Evolutionary conservation across 2,797 vertebrate species (phyloP), one percentile per base, ranked within the genome.

Genomic region (Lutjanus argentimaculatus): DNA sequence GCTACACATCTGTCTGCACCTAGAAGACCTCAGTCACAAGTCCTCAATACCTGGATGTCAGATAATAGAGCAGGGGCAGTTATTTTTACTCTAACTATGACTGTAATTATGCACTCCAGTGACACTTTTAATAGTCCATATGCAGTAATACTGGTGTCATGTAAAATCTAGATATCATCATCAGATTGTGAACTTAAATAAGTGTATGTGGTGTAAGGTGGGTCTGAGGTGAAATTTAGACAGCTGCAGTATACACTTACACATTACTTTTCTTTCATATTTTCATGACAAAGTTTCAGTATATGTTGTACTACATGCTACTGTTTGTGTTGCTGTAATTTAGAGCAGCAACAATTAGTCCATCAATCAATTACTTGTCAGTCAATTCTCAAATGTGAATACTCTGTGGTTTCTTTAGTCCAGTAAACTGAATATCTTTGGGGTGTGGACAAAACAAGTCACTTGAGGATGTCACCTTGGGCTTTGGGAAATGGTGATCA

Each of bases 1-100:
- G 88, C 90, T 91, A 19, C 67, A 79, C 36, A 43, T 36, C 85
- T 75, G 8, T 63, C 36, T 73, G 30, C 4, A 67, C 25, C 13
- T 42, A 36, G 30, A 46, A n/a, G 22, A 46, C 17, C 21, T 2
- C 10, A 43, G 25, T 8, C 13, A 21, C 15, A 10, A 19, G 16
- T 36, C 16, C 9, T 7, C 40, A 13, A 15, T 8, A 19, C 21
- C 3, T 77, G 10, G 9, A 45, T 45, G 43, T 45, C 2, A 45
- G 36, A 61, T 13, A 21, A n/a, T 3, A 8, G 7, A 53, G 14
- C 15, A n/a, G 16, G 19, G 13, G 0, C 55, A 14, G n/a, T 14
- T 65, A 0, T 9, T 46, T 67, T 45, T 7, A 52, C 0, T 17
- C 2, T 25, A 25, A 25, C 25, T 25, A 25, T 25, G n/a, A 63